Evolutionary conservation across 30 jellyfish, hydroid and myxozoan genomes (phyloP).

Genomic region (Aurelia aurita): DNA sequence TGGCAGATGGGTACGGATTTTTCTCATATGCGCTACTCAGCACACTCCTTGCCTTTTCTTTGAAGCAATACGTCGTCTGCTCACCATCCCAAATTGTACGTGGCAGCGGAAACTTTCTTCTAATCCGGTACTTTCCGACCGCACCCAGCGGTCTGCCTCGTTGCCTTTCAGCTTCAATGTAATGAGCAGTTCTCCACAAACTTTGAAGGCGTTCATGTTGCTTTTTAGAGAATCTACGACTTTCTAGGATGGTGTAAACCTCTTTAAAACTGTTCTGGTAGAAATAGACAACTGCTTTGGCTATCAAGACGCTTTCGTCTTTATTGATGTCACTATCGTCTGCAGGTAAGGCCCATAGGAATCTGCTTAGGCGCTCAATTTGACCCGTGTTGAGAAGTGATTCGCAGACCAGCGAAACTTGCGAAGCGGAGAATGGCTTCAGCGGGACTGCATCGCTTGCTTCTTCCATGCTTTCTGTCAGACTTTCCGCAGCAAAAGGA

Average conservation of each 20-base stretch:
- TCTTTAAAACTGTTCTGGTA: slow-evolving; percentile 72
- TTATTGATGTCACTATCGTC: slow-evolving; percentile 47
- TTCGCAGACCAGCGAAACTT: slow-evolving; percentile 79
- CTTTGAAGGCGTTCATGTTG: slow-evolving; percentile 88
- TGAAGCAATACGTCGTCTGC: slow-evolving; percentile 83
- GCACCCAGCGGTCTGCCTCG: slow-evolving; percentile 90
- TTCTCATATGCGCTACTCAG: slow-evolving; percentile 70
- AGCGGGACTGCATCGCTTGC: slow-evolving; percentile 11
- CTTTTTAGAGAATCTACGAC: slow-evolving; percentile 57
- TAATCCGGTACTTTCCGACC: slow-evolving; percentile 92
- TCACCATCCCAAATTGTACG: slow-evolving; percentile 98
- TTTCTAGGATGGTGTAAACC: slow-evolving; percentile 75
- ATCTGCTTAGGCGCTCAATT: slow-evolving; percentile 81
- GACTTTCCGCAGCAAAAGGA: not conserved
- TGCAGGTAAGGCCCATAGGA: slow-evolving; percentile 91
- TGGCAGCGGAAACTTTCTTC: slow-evolving; percentile 94
- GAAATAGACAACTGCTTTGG: slow-evolving; percentile 76
- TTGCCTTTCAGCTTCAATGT: slow-evolving; percentile 91
- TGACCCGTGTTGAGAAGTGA: slow-evolving; percentile 81
- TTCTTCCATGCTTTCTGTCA: not conserved
- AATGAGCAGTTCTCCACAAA: slow-evolving; percentile 90
- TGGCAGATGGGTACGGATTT: slow-evolving; percentile 88
- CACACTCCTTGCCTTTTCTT: slow-evolving; percentile 75
- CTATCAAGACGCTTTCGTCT: slow-evolving; percentile 68
- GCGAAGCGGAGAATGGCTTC: slow-evolving; percentile 70